A percentile compares a stretch with the other conserved stretches of the same genome.
These are phyloP conservation scores for Teinopalpus imperialis DNA, from an alignment of 2,888 invertebrate genomes.

Conservation along the genomic window DNA sequence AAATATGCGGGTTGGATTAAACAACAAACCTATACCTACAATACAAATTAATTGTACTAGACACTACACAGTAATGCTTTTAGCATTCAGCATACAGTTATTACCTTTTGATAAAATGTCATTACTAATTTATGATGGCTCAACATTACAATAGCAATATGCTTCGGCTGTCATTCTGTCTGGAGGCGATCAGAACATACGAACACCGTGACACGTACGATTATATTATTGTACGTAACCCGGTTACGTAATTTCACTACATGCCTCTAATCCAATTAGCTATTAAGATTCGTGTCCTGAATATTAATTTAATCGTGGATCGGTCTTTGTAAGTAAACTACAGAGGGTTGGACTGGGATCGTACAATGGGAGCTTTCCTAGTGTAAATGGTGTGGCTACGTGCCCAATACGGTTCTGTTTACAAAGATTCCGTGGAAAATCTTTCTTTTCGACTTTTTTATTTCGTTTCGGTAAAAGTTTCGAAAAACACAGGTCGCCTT, in stretches of 20 bases:
- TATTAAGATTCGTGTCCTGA: constrained; percentile 79
- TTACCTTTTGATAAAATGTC: constrained; percentile 55
- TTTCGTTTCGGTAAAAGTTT: constrained; percentile 5
- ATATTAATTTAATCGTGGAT: constrained; percentile 73
- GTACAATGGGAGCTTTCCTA: constrained; percentile 41
- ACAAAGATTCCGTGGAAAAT: constrained; percentile 13
- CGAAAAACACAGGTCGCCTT: constrained; percentile 20
- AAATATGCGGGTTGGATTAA: too few relatives aligned
- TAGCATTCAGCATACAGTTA: too few relatives aligned
- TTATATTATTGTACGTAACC: constrained; percentile 68
- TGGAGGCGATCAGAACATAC: constrained; percentile 32
- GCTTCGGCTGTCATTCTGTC: constrained; percentile 39
- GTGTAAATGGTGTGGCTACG: constrained; percentile 23
- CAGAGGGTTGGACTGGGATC: constrained; percentile 47
- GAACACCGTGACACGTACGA: constrained; percentile 55
- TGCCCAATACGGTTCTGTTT: constrained; percentile 22
- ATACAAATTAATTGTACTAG: too few relatives aligned
- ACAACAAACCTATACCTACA: too few relatives aligned
- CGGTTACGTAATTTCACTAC: constrained; percentile 78
- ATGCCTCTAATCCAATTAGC: constrained; percentile 81
- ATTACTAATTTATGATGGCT: constrained; percentile 65
- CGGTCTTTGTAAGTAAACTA: constrained; percentile 60
- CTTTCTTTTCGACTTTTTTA: constrained; percentile 8
- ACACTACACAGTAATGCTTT: too few relatives aligned
- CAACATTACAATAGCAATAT: constrained; percentile 39